Base-by-base conservation (phyloP, 2,797 vertebrate genomes). In the Heliangelus exortis region DNA sequence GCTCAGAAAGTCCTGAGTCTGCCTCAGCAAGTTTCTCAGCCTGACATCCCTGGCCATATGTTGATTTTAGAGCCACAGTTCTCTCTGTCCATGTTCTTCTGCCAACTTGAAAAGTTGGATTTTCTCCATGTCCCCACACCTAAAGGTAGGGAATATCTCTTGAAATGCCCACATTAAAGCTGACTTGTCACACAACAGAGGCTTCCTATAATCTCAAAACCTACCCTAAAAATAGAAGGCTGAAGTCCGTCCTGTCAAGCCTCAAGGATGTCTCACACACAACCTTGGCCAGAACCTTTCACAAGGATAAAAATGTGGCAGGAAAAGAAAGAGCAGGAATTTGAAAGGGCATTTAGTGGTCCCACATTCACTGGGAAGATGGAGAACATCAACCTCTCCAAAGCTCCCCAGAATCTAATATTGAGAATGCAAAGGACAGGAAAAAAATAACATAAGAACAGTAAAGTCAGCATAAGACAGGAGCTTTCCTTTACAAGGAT, bases 351-450 rank as follows among this genome's bases (percentile, higher is more conserved):
- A 19, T 59, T 19, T n/a, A 45, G 0, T 3, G 6, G 5, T 16
- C 14, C 6, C 9, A 12, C 4, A 2, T 10, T 54, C 29, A 19
- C 15, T 23, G 6, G 29, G 33, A 71, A 23, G 28, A 31, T 1
- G 2, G 3, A 2, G 36, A 90, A 55, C 1, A 1, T 19, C 39
- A 41, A 3, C 5, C 3, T 59, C 59, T 26, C 25, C 28, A 16
- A 36, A 78, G 66, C 5, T 36, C 6, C 10, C 17, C 19, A n/a
- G 36, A 23, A 22, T 7, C 59, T 55, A 22, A 48, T 15, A 25
- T 11, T 15, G 22, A 72, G 8, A 51, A 6, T 10, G 14, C 6
- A n/a, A 65, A 59, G 7, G 41, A 48, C 59, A 62, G 7, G 2
- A 15, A 1, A 3, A 3, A 11, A 22, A n/a, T 23, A 21, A 22